Evolutionary conservation across 1,140 invertebrate genomes (phyloP), one percentile per base, ranked within the genome.

Genomic region (Drosophila sechellia): DNA sequence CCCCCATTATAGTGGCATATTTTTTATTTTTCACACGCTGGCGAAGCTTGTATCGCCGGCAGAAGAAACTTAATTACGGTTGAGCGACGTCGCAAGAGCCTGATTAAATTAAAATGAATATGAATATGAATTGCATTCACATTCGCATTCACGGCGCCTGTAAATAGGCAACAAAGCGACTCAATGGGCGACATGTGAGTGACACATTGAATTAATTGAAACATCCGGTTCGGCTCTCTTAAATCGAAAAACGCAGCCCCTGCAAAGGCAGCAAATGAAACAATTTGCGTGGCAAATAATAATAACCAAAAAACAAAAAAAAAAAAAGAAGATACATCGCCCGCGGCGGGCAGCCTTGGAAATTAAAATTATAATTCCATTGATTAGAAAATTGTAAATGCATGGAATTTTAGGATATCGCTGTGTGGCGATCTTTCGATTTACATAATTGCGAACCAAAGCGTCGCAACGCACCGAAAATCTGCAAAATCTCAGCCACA

Each of bases 371-470:
- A 90, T 89, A 91, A 85, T 91, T 90, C 85, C 87, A 91, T 91
- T 90, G 89, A 91, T 91, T 91, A 90, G 80, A 91, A 91, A 91
- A 91, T 91, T 91, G 80, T 91, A 91, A 91, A 91, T 91, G 89
- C 89, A 91, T 91, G 71, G 89, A 91, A 90, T 91, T 90, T 83
- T 45, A 46, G 55, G 68, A 70, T 87, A 90, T 87, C 87, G 60
- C 52, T 59, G 37, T 75, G 70, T 63, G 75, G 89, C 89, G 65
- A 91, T 91, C 89, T 90, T 81, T 75, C 70, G 69, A 91, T 91
- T 91, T 91, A 81, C 89, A 91, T 91, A 91, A 90, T 90, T 89
- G 84, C 77, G 57, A 66, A 27, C 72, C 49, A 75, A 40, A 79
- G 66, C 73, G 75, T 60, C 70, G 59, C 75, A 87, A 89, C 85